Evolutionary conservation across 2,888 invertebrate species (phyloP), one percentile per base, ranked within the genome.

Genomic region (Dryococelus australis): DNA sequence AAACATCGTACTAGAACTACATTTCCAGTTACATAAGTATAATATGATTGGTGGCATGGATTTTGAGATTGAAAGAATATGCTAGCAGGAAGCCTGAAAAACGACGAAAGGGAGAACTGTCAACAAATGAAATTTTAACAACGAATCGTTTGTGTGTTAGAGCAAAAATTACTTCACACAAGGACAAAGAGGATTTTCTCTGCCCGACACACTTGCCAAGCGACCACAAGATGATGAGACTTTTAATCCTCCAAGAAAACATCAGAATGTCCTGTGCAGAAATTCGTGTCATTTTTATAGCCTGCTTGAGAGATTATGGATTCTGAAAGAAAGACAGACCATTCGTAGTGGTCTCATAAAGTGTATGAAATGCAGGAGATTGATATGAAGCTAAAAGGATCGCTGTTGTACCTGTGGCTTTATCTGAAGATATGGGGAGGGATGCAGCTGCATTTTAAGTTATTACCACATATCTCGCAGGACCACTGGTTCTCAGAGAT

Each of bases 381-480:
- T n/a, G n/a, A 24, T 65, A 65, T 65, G 65, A 65, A 24, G n/a
- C 65, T 16, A 65, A 65, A 65, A 20, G 65, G 0, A 65, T 65
- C 1, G 6, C 24, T 65, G 8, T 3, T 65, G 20, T 20, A 16
- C 65, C 20, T 24, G 65, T 65, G 65, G 65, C 91, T 3, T 89
- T 92, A 35, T 91, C 91, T 13, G 35, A 88, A 24, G 89, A 91
- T 88, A 89, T 91, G 24, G 90, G 91, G 5, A 88, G 89, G 16
- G 89, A 90, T 8, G 88, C 89, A 26, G 89, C 90, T 8, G 88
- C 88, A 26, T 91, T 92, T 90, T 91, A 91, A 87, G 88, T 91
- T 2, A 89, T 88, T 1, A 92, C 91, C 9, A 89, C 92, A 0
- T 92, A 92, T 88, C 90, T 92, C 78, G 90, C 91, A 6, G 92